Percentiles rank a stretch among this genome's conserved stretches.
phyloP scores from a whole-genome alignment of 2,797 vertebrate genomes.

The Apodemus agrarius region DNA sequence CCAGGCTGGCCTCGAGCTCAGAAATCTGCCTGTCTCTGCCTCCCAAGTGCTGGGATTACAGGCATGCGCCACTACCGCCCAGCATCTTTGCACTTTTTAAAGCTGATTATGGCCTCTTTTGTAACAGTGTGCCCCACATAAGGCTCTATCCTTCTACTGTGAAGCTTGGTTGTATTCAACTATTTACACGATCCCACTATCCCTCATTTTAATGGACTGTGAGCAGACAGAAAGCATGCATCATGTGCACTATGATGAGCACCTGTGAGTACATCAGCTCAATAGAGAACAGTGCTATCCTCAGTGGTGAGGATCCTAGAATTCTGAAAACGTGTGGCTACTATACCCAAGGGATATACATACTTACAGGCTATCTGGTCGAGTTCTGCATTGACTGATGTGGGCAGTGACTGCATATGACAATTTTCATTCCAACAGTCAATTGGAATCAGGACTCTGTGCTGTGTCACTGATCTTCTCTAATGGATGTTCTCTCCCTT shows the following conservation, averaged over 20 bases:
- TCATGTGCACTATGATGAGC: background rate
- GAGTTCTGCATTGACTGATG: background rate
- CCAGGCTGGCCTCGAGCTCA: no score
- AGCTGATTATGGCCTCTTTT: background rate
- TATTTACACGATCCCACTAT: background rate
- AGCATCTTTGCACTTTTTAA: background rate
- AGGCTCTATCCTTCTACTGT: background rate
- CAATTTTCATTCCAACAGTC: constrained; percentile 19
- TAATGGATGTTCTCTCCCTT: background rate
- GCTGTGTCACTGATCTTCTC: constrained; percentile 27
- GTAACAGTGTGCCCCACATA: background rate
- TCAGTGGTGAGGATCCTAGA: background rate
- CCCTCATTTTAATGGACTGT: background rate
- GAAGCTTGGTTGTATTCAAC: background rate
- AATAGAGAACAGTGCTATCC: background rate
- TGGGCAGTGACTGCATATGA: background rate
- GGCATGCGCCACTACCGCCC: no score
- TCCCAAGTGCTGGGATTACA: no score
- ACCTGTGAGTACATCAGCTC: background rate
- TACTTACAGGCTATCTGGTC: no score
- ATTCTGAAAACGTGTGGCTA: background rate
- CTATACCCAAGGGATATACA: background rate
- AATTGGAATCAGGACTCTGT: background rate
- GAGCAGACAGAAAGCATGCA: background rate
- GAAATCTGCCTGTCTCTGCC: no score